A percentile compares a stretch with the other conserved stretches of the same genome.
phyloP scores from a whole-genome alignment of 2,113 vertebrate species.

The Capra hircus region DNA sequence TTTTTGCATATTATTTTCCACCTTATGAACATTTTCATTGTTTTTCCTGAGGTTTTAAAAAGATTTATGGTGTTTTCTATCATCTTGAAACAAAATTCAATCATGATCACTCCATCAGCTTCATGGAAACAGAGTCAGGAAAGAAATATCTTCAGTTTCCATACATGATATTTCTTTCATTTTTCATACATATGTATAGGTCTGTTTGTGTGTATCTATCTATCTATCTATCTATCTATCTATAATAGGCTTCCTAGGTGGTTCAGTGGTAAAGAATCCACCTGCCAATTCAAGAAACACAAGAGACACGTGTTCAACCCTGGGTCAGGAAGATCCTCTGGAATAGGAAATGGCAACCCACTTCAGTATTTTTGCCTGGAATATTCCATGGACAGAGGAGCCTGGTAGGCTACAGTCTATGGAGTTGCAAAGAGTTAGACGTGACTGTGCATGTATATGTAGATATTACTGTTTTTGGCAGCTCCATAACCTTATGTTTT shows the following conservation, averaged over 20 bases:
- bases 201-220: neutral
- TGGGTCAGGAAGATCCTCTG: neutral
- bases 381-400: neutral
- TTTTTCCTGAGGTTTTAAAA: neutral
- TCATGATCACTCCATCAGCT: neutral
- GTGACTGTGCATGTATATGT: neutral
- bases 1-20: neutral
- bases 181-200: neutral
- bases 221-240: neutral
- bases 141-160: neutral
- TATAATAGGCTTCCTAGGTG: neutral
- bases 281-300: neutral
- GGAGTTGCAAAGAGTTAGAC: neutral
- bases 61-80: neutral
- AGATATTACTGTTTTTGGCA: neutral
- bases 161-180: neutral
- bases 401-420: neutral
- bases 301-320: accelerated
- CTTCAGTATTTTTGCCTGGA: neutral
- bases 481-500: neutral
- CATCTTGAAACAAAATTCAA: neutral
- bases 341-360: neutral
- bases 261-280: neutral
- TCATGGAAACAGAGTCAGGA: neutral
- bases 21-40: neutral